phyloP scores from a whole-genome alignment of 2,113 vertebrate species.

The Chascanopsetta lugubris region DNA sequence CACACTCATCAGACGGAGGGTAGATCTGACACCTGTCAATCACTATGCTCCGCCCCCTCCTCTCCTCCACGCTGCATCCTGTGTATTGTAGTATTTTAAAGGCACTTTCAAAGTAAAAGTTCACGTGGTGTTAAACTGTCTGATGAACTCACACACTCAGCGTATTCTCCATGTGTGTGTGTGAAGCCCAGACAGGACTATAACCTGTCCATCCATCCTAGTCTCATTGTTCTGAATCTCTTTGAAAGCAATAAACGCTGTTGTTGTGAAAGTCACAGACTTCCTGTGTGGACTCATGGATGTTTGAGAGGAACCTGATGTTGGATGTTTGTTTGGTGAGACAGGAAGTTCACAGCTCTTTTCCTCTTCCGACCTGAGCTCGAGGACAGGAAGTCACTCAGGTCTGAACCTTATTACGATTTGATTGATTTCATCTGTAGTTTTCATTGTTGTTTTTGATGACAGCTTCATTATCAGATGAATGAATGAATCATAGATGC shows the following conservation, averaged over 20 bases:
- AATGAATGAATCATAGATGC: too few species aligned
- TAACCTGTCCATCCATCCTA: conserved; percentile 55
- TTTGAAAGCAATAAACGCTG: conserved; percentile 74
- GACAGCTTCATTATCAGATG: too few species aligned
- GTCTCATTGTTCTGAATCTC: conserved; percentile 47
- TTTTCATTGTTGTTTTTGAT: too few species aligned
- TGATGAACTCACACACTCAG: conserved; percentile 24
- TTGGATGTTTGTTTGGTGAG: too few species aligned
- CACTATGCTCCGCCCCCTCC: conserved; percentile 5
- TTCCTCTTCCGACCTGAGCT: too few species aligned
- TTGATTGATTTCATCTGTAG: too few species aligned
- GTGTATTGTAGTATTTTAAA: conserved; percentile 61
- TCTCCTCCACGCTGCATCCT: conserved; percentile 47
- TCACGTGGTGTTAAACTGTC: conserved; percentile 45
- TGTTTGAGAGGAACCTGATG: too few species aligned
- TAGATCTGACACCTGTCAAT: conserved; percentile 31
- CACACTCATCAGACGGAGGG: conserved; percentile 75
- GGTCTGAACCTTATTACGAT: too few species aligned
- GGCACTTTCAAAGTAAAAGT: conserved; percentile 72
- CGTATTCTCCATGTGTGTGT: conserved; percentile 42
- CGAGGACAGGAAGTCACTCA: too few species aligned
- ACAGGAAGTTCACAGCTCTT: too few species aligned
- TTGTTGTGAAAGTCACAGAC: conserved; percentile 44
- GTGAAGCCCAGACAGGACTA: conserved; percentile 43
- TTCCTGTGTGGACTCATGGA: background rate